Base-by-base conservation (phyloP, 2,113 vertebrate species). In the Sapayoa aenigma region DNA sequence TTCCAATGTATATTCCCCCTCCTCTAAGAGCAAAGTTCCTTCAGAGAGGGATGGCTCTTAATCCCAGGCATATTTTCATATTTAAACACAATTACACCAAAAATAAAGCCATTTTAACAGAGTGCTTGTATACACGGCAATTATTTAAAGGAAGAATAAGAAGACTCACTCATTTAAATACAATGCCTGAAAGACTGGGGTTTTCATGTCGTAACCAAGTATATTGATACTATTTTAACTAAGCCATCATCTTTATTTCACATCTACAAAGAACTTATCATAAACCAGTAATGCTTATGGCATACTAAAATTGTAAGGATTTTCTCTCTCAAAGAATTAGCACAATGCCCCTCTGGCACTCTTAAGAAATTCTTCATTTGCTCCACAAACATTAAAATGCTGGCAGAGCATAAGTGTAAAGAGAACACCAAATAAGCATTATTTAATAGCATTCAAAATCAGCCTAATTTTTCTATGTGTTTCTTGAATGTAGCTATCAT, bases 301-400 rank as follows among this genome's bases (percentile, higher is more conserved):
- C 80, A 78, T 56, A 63, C 35, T 96, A 68, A 87, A 94, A 92
- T 94, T 72, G 37, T 73, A 88, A 96, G 71, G 31, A 53, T 92
- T 96, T 96, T 96, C 49, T 76, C 75, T 92, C 24, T 83, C 25
- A 73, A 94, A 81, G 68, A 97, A 96, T 84, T 96, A 97, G 87
- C 88, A 91, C 21, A 11, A 23, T 90, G 39, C 12, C 59, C 86
- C 86, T 91, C 65, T 91, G 46, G 79, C 77, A 65, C 50, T 94
- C 30, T 95, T 97, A 93, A 92, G 81, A 96, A 95, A 95, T 94
- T 97, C 78, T 81, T 87, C 75, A 93, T 91, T 94, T 97, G 68
- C 44, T 96, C 85, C 83, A 92, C 42, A 95, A 95, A 94, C 66
- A 82, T 56, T 83, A 94, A 96, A 96, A 94, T 91, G n/a, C 58